Percentiles rank a stretch among this genome's conserved stretches.
These are phyloP conservation scores for Corapipo altera DNA, from an alignment of 2,113 vertebrate genomes.

Conservation along the genomic window DNA sequence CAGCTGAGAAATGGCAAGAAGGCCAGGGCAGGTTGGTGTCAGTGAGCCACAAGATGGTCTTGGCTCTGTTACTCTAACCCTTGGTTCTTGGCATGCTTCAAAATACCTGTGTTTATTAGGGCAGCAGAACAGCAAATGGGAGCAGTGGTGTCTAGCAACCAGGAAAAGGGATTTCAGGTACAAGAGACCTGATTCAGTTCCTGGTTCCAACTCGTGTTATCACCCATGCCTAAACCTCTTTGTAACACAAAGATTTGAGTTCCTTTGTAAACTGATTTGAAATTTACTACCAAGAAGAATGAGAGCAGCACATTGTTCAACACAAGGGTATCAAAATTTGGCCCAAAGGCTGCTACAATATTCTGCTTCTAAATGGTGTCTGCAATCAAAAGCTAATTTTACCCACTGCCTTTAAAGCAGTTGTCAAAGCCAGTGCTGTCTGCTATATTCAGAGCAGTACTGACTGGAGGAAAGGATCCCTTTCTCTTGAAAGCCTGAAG, in stretches of 20 bases:
- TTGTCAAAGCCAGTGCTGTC: neutral
- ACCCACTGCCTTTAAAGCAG: neutral
- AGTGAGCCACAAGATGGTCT: neutral
- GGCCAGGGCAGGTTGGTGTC: neutral
- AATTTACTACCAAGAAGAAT: neutral
- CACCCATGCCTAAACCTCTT: neutral
- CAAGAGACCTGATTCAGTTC: neutral
- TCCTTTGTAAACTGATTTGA: neutral
- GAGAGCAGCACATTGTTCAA: neutral
- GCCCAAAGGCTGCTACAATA: neutral
- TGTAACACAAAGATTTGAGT: neutral
- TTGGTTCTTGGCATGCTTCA: neutral
- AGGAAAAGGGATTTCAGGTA: neutral
- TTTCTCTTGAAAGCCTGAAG: neutral
- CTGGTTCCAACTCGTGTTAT: neutral
- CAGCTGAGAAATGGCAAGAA: neutral
- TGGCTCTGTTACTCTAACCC: neutral
- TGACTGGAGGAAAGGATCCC: neutral
- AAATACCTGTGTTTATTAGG: neutral
- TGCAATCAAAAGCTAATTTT: neutral
- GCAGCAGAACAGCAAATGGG: neutral
- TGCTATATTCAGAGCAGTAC: neutral
- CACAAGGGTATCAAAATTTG: neutral
- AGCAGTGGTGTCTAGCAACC: neutral
- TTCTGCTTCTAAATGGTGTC: neutral